Evolutionary conservation across 2,113 vertebrate species (phyloP).

Genomic region (Passer montanus): DNA sequence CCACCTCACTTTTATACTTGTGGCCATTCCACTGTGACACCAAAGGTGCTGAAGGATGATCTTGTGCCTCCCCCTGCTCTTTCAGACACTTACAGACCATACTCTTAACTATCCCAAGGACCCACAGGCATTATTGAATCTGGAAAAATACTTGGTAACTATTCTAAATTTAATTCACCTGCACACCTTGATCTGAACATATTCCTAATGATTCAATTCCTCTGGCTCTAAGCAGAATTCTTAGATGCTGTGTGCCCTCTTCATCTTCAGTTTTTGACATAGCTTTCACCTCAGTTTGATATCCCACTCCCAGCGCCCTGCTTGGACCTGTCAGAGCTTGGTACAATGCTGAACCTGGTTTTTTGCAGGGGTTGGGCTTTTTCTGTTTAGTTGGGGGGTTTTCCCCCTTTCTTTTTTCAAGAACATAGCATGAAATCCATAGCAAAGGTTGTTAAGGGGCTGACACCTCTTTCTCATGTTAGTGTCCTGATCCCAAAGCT

Average conservation of each 20-base stretch:
- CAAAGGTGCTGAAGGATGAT: not conserved
- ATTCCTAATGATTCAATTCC: not conserved
- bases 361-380: not conserved
- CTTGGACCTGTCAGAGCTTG: not conserved
- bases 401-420: rapidly evolving
- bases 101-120: not conserved
- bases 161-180: not conserved
- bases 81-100: not conserved
- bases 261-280: not conserved
- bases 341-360: not conserved
- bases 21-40: not conserved
- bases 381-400: not conserved
- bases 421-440: not conserved
- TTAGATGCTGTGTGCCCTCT: not conserved
- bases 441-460: not conserved
- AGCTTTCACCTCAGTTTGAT: not conserved
- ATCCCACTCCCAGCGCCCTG: not conserved
- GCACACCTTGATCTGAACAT: not conserved
- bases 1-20: not conserved
- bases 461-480: not conserved
- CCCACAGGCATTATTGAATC: rapidly evolving
- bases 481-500: not conserved
- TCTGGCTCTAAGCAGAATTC: not conserved
- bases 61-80: not conserved
- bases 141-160: not conserved